Evolutionary conservation across 2,797 vertebrate species (phyloP).

Genomic region (Vireo griseus): DNA sequence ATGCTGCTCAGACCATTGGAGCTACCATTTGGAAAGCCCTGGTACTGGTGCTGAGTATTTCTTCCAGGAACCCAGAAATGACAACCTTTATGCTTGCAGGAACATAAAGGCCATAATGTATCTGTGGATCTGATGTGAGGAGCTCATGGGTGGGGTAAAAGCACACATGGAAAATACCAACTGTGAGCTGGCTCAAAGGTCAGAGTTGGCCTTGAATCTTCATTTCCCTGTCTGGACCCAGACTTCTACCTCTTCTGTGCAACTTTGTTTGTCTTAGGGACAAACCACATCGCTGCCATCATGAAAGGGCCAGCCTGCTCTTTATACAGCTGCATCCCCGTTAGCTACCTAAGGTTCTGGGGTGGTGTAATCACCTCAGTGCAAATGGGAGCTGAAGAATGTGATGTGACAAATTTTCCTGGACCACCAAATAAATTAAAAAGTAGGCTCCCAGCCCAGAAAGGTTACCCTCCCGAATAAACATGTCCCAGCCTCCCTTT

Average conservation of each 20-base stretch:
- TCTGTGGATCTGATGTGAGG: neutral
- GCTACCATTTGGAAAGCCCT: neutral
- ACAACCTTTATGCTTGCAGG: neutral
- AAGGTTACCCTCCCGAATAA: conserved; percentile 39
- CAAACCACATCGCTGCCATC: neutral
- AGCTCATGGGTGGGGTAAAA: neutral
- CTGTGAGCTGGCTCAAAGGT: neutral
- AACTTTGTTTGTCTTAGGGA: conserved; percentile 10
- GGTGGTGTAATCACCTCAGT: conserved; percentile 14
- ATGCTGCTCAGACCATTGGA: neutral
- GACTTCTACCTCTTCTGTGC: neutral
- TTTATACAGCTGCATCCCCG: conserved; percentile 10
- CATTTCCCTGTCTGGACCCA: neutral
- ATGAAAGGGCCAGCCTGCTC: neutral
- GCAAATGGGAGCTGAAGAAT: conserved; percentile 42
- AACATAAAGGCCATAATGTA: neutral
- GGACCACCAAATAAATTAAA: conserved; percentile 51
- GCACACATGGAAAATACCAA: neutral
- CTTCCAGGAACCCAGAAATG: neutral
- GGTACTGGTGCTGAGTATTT: neutral
- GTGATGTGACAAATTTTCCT: neutral
- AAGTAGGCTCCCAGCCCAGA: conserved; percentile 43
- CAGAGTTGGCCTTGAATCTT: neutral
- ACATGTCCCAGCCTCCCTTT: conserved; percentile 13
- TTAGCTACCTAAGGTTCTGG: neutral